Base-by-base conservation (phyloP, 2,888 invertebrate genomes). In the Chloroclysta siterata region DNA sequence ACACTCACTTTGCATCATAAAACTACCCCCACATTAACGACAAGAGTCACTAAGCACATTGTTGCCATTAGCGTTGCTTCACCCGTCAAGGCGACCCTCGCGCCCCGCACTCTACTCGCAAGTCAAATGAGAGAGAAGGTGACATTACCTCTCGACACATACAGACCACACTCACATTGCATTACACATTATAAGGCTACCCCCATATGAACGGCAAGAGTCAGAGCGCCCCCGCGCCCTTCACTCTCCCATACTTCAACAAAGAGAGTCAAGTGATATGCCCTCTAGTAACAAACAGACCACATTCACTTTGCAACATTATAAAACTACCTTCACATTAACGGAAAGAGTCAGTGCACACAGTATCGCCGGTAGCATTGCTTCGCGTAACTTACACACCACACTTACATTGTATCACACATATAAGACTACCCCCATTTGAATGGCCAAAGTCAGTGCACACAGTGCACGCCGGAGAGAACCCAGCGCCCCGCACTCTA, bases 401-500 rank as follows among this genome's bases (percentile, higher is more conserved):
- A 22, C 22, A 22, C 22, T 22, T 2, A 22, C 3, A 22, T 22
- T 22, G 22, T 3, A 22, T 22, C 22, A 22, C 22, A 22, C 22
- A 22, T 22, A n/a, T 22, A 22, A 22, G 22, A 22, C 22, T 22
- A 22, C 22, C 22, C 22, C 3, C 22, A 22, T 3, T 2, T 22
- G 22, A 22, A 22, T 22, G 22, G 22, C n/a, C n/a, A n/a, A n/a
- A 97, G 80, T 95, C 96, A 14, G 93, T 96, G 0, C 92, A 96
- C 53, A 95, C 95, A 0, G 90, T 96, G 71, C 96, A 0, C 95
- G 65, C 94, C 97, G 0, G 97, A 97, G 73, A 80, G 91, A 0
- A 97, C 97, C 0, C 96, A 97, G 56, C 93, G 96, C 0, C 95
- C 75, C 52, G 84, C 82, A 91, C 95, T 96, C 2, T 96, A 96